A percentile compares a stretch with the other conserved stretches of the same genome.
These are phyloP conservation scores for Prionace glauca DNA, from an alignment of 2,797 vertebrate species.

Conservation along the genomic window DNA sequence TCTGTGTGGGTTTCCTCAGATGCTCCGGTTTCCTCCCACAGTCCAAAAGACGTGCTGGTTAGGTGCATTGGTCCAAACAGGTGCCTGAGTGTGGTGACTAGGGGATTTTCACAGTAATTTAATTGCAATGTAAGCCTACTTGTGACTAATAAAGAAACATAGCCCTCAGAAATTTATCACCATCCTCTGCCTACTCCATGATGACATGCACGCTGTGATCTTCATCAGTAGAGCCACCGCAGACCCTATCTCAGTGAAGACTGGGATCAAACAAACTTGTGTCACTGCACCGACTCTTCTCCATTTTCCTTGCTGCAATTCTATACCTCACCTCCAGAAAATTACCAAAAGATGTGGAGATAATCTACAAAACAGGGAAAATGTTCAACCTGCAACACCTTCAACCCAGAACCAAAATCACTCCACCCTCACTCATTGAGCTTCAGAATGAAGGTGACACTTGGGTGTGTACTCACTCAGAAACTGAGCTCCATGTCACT, in stretches of 20 bases:
- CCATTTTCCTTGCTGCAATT: neutral
- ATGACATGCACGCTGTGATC: neutral
- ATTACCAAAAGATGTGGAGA: neutral
- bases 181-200: neutral
- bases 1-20: too few species aligned
- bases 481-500: neutral
- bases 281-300: neutral
- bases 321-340: neutral
- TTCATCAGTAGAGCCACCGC: neutral
- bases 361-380: neutral
- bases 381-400: neutral
- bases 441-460: neutral
- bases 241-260: neutral
- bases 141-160: too few species aligned
- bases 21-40: too few species aligned
- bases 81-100: too few species aligned
- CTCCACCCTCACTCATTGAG: neutral
- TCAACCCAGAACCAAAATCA: neutral
- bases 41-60: too few species aligned
- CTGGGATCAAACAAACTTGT: neutral
- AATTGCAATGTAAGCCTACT: too few species aligned
- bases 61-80: too few species aligned
- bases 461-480: neutral
- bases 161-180: too few species aligned
- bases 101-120: too few species aligned